Base-by-base conservation (phyloP, 2,797 vertebrate genomes). In the Chaunax sp. region DNA sequence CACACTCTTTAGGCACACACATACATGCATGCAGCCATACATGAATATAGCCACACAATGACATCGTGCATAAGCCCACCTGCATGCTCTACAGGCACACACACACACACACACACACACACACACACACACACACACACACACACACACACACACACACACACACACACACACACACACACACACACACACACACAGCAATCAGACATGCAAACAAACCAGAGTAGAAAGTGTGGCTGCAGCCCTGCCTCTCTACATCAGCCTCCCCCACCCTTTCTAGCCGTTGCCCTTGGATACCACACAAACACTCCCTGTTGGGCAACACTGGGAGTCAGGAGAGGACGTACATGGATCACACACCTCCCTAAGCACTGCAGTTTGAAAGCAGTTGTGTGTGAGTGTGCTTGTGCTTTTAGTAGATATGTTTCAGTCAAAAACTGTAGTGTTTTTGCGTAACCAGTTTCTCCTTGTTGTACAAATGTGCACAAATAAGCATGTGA, bases 271-370 rank as follows among this genome's bases (percentile, higher is more conserved):
- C 87, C 87, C 88, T 89, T 84, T 82, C 81, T 70, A 46, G 51
- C 69, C 67, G 91, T 93, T 93, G 81, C 92, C 86, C 65, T 52
- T 87, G 90, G 92, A 91, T 87, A 93, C 92, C 90, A 93, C 91
- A 92, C 90, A 94, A 94, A 94, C 92, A 94, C 86, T 93, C 89
- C 90, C 89, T 91, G 87, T 92, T 94, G 92, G 93, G 92, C 91
- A 94, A 92, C 89, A 90, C 85, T 72, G 85, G 86, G 83, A 93
- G 90, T 90, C 91, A 92, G 82, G 78, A 90, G 90, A 93, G 89
- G 91, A 94, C 87, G 85, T 86, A 82, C 86, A 73, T 67, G 78
- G 84, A 87, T 91, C 89, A 83, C 83, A 90, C 89, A 88, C 78
- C 82, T 87, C 85, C 85, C 73, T 38, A 59, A 83, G 68, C 51